Conservation (phyloP, 2,797 vertebrate genomes). For the Eremophila alpestris region DNA sequence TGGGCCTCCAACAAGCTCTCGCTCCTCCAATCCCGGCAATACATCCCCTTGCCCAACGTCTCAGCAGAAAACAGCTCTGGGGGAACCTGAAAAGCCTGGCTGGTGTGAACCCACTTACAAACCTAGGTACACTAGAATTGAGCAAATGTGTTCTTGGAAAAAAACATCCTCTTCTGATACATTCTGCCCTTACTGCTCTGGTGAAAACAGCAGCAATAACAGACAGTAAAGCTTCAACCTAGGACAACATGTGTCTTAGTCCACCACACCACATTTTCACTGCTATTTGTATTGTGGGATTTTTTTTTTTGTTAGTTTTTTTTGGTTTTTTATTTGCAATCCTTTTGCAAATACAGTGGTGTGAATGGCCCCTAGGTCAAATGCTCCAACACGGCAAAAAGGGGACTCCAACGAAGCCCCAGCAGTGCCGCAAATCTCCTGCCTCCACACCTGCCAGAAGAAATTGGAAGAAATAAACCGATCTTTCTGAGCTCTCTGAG, state of each 20-base stretch:
- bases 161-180: not conserved
- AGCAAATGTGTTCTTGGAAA: not conserved
- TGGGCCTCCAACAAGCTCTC: not conserved
- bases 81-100: not conserved
- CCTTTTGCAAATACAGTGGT: rapidly evolving
- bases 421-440: no score
- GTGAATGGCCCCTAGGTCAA: not conserved
- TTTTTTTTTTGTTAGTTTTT: no score
- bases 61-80: not conserved
- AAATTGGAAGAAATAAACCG: rapidly evolving
- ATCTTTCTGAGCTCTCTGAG: no score
- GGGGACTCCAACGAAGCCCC: not conserved
- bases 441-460: not conserved
- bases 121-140: not conserved
- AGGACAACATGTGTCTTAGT: not conserved
- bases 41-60: not conserved
- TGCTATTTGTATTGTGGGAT: no score
- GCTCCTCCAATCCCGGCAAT: not conserved
- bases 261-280: rapidly evolving
- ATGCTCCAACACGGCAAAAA: not conserved
- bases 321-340: not conserved
- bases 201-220: not conserved
- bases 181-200: not conserved
- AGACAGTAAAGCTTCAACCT: not conserved
- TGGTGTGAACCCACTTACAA: not conserved